These are phyloP conservation scores for Chaunax sp. DNA, from an alignment of 2,797 vertebrate genomes.

Conservation along the genomic window DNA sequence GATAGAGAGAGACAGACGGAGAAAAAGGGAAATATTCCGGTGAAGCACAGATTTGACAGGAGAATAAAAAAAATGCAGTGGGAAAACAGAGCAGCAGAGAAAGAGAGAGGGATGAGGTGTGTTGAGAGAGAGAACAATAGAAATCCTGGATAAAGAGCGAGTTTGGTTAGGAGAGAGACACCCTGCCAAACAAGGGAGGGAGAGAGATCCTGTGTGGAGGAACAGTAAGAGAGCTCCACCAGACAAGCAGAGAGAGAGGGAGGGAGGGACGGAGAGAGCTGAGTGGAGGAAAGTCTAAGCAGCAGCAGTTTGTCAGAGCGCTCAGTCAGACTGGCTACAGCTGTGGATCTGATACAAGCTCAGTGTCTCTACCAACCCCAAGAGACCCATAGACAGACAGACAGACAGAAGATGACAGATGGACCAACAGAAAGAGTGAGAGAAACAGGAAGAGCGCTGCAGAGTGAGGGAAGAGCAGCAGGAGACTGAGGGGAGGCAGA, in stretches of 20 bases:
- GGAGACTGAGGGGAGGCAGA: conserved; percentile 42
- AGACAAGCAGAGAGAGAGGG: conserved; percentile 20
- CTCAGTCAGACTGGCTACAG: conserved; percentile 67
- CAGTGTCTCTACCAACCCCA: conserved; percentile 34
- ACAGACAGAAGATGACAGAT: conserved; percentile 26
- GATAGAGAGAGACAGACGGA: neutral
- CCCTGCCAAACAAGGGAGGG: conserved; percentile 27
- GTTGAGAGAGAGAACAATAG: conserved; percentile 28
- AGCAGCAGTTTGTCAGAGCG: conserved; percentile 68
- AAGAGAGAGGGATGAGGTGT: neutral
- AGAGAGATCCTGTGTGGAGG: conserved; percentile 39
- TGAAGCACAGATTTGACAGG: neutral
- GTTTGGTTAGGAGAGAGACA: conserved; percentile 29
- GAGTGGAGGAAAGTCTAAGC: conserved; percentile 62
- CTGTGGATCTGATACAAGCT: conserved; percentile 70
- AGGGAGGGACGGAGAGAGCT: conserved; percentile 29
- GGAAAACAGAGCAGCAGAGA: neutral
- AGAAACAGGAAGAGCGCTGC: conserved; percentile 13
- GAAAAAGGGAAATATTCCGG: neutral
- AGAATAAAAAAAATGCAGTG: neutral
- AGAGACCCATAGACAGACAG: conserved; percentile 33
- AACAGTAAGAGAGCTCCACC: conserved; percentile 27
- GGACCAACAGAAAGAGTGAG: conserved; percentile 30
- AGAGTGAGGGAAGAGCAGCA: conserved; percentile 35
- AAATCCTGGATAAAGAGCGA: conserved; percentile 45